Evolutionary conservation across 1,140 invertebrate genomes (phyloP), one percentile per base, ranked within the genome.

Genomic region (Wiebesia pumilae): DNA sequence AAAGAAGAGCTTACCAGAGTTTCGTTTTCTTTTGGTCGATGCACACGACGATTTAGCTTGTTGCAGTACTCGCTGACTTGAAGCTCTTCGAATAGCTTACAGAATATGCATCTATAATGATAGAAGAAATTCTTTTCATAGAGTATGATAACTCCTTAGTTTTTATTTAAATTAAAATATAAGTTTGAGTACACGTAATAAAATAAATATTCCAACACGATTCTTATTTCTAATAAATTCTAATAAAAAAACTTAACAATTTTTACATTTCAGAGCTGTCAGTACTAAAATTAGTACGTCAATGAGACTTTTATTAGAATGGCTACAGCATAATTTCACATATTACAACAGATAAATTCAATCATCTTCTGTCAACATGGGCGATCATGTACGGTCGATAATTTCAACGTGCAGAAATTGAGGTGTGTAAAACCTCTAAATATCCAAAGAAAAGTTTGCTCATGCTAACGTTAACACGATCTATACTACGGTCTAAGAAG

Each of bases 21-120:
- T 62, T 2, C 82, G 67, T 73, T 58, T 73, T 30, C 69, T 83
- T 71, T 73, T 83, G 43, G 30, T 65, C 82, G 73, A 84, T 84
- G 54, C 73, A 84, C 82, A 77, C 71, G 71, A 65, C 47, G 35
- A 84, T 67, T 84, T 65, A 65, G 54, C 21, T 77, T 65, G 54
- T 62, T 69, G 33, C 16, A 30, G 4, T 38, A 58, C 43, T 35
- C 9, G 35, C 35, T 73, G 1, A 40, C 19, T 40, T 40, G 33
- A 43, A 81, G 58, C 58, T 43, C 35, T 81, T 65, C 58, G 19
- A 80, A 40, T 19, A 54, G 51, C 51, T 16, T 54, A 54, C 24
- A 16, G 79, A 27, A 73, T 0, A 27, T 40, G 69, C 35, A 38
- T 40, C 6, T 73, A 10, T 35, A 54, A 54, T 47, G 43, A 47